Evolutionary conservation across 2,113 vertebrate species (phyloP).

Genomic region (Coracopsis vasa): DNA sequence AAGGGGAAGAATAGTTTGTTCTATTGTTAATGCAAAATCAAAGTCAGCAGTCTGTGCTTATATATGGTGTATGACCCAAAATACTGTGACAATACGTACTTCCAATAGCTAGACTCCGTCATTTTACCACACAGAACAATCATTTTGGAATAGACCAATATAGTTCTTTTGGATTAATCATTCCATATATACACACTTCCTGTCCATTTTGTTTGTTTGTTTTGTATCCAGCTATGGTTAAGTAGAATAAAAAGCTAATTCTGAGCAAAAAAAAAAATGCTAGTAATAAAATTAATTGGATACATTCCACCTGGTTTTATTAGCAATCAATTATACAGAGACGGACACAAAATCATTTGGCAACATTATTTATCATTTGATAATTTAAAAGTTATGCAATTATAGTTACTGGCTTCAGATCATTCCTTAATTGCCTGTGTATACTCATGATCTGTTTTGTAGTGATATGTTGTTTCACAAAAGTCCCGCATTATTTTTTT

Average conservation of each 20-base stretch:
- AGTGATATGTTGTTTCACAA: background rate
- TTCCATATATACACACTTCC: background rate
- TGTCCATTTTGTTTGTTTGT: background rate
- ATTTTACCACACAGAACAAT: background rate
- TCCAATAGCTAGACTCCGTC: background rate
- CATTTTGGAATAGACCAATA: background rate
- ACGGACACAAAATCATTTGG: background rate
- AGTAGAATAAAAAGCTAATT: background rate
- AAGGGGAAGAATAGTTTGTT: background rate
- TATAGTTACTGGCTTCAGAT: background rate
- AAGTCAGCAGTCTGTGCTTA: background rate
- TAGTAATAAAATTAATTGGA: background rate
- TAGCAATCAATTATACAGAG: background rate
- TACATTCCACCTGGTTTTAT: background rate
- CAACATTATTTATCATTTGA: background rate
- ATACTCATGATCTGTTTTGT: background rate
- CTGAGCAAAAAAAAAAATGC: background rate
- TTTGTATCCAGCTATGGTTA: background rate
- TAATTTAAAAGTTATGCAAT: background rate
- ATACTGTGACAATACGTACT: background rate
- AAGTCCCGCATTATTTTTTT: background rate
- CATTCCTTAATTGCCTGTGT: background rate
- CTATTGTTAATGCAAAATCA: background rate
- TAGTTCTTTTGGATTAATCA: background rate
- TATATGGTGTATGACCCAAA: background rate